A percentile compares a stretch with the other conserved stretches of the same genome.
Conservation (phyloP, 2,113 vertebrate genomes). For the Petaurus breviceps region DNA sequence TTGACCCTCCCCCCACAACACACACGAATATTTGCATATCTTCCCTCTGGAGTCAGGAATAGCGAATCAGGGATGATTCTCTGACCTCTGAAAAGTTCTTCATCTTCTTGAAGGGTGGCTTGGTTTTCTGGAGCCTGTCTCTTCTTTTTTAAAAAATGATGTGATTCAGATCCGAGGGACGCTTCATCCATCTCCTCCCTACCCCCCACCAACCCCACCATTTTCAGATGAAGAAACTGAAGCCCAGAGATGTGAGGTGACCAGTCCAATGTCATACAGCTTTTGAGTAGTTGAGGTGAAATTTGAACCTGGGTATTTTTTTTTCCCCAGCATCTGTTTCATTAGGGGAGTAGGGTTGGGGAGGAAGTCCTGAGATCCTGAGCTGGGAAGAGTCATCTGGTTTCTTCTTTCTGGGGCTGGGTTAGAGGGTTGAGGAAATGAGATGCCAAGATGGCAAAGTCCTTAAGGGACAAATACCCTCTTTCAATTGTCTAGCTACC, state of each 20-base stretch:
- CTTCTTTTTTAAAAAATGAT: background rate
- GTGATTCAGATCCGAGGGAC: background rate
- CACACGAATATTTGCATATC: background rate
- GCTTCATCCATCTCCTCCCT: background rate
- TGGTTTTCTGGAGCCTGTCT: background rate
- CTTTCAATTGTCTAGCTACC: background rate
- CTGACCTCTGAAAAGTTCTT: slow-evolving; percentile 6
- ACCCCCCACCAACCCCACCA: background rate
- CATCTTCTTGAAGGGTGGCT: background rate
- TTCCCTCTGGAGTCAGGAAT: background rate
- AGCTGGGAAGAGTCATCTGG: background rate
- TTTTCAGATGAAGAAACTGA: background rate
- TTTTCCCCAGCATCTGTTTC: background rate
- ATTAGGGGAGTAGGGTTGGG: background rate
- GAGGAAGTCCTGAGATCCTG: background rate
- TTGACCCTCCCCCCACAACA: background rate
- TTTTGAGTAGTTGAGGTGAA: background rate
- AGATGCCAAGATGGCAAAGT: background rate
- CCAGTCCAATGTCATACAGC: background rate
- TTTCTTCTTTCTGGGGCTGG: slow-evolving; percentile 1
- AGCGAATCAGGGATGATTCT: background rate
- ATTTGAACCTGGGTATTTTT: background rate
- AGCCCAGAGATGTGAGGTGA: background rate
- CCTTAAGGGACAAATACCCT: background rate
- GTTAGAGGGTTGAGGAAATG: background rate